phyloP scores from a whole-genome alignment of 2,888 invertebrate species.

The Eilema caniola region DNA sequence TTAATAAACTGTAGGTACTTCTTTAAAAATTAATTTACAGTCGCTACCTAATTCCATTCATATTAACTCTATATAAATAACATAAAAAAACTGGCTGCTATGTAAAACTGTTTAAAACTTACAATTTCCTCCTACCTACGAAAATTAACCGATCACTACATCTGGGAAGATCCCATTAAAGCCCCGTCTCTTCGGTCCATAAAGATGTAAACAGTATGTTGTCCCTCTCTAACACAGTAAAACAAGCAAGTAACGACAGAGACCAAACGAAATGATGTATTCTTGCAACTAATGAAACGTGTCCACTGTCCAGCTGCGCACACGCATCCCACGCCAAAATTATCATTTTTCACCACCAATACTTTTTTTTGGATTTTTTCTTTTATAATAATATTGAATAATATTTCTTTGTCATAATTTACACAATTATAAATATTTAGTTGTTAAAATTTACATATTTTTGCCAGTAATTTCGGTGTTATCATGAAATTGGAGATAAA shows the following conservation, averaged over 20 bases:
- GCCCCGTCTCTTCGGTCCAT: conserved; percentile 83
- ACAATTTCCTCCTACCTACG: conserved; percentile 81
- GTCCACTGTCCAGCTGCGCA: conserved; percentile 79
- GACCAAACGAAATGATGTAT: conserved; percentile 72
- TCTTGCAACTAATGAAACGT: conserved; percentile 82
- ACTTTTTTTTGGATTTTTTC: conserved; percentile 21
- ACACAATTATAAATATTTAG: conserved; percentile 41
- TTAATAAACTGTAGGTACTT: conserved; percentile 34
- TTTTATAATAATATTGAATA: conserved; percentile 25
- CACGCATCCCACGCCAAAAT: conserved; percentile 73
- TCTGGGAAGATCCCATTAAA: conserved; percentile 81
- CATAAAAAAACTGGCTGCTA: conserved; percentile 70
- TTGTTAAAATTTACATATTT: conserved; percentile 63
- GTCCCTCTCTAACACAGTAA: conserved; percentile 62
- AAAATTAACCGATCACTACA: conserved; percentile 73
- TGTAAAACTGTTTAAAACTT: conserved; percentile 68
- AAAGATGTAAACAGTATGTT: conserved; percentile 72
- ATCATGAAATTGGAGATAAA: conserved; percentile 71
- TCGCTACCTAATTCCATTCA: conserved; percentile 47
- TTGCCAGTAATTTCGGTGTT: conserved; percentile 62
- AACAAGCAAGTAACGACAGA: conserved; percentile 56
- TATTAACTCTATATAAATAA: conserved; percentile 68
- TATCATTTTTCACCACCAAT: conserved; percentile 43
- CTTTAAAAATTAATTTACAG: conserved; percentile 43
- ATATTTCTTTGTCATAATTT: conserved; percentile 33